Evolutionary conservation across 2,113 vertebrate genomes (phyloP).

Genomic region (Cochlearius cochlearius): DNA sequence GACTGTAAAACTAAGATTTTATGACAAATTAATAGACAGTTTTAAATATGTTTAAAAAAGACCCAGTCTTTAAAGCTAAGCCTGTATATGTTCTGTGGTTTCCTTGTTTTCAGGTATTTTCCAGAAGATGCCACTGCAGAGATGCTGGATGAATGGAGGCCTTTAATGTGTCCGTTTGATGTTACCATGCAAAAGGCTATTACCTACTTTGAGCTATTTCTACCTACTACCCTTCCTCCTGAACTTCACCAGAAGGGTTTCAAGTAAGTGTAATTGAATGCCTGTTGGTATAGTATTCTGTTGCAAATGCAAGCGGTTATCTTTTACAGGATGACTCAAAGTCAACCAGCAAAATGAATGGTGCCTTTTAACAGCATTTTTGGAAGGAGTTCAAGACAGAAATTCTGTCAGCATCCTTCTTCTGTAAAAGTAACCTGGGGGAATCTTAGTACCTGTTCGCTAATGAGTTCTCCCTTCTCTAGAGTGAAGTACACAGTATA

Average conservation of each 20-base stretch:
- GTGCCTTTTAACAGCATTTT: background rate
- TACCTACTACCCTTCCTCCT: conserved; percentile 94
- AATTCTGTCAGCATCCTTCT: background rate
- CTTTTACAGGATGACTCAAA: background rate
- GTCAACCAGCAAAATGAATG: background rate
- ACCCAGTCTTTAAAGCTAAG: background rate
- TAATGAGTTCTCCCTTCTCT: background rate
- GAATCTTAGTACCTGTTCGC: background rate
- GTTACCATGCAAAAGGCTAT: conserved; percentile 98
- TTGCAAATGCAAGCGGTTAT: background rate
- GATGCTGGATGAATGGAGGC: conserved; percentile 96
- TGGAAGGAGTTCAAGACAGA: background rate
- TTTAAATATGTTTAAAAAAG: background rate
- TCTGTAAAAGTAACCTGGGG: background rate
- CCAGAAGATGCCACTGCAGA: conserved; percentile 88
- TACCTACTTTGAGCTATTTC: conserved; percentile 94
- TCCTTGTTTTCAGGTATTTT: conserved; percentile 84
- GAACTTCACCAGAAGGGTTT: conserved; percentile 93
- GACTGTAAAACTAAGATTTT: background rate
- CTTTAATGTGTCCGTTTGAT: conserved; percentile 96
- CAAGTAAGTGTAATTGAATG: conserved; percentile 77
- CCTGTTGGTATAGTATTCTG: background rate
- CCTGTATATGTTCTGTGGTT: background rate
- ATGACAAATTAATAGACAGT: background rate
- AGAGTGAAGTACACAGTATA: background rate